These are phyloP conservation scores for Malurus splendens DNA, from an alignment of 2,797 vertebrate species.

Conservation along the genomic window DNA sequence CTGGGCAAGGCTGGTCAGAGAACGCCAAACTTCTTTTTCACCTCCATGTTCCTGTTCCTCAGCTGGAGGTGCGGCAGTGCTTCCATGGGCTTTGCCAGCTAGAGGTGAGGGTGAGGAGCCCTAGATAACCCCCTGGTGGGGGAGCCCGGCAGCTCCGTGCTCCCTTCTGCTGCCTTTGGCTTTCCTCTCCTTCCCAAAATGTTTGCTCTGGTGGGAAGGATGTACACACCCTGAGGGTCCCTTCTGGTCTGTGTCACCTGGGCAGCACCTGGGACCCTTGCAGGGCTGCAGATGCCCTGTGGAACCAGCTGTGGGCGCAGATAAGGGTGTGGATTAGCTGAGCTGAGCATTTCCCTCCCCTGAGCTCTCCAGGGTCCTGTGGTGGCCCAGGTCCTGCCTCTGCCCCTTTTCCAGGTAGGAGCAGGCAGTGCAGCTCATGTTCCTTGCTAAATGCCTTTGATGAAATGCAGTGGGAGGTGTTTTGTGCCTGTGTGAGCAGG, in stretches of 20 bases:
- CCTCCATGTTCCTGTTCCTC: background rate
- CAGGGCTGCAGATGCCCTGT: background rate
- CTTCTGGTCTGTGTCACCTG: background rate
- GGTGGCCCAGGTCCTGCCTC: background rate
- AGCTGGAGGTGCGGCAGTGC: background rate
- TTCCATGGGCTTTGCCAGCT: background rate
- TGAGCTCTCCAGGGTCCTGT: background rate
- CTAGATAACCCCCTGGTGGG: background rate
- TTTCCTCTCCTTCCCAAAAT: background rate
- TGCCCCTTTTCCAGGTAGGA: background rate
- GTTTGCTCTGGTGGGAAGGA: background rate
- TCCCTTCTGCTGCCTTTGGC: background rate
- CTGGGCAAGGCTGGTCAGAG: background rate
- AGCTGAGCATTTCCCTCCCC: background rate
- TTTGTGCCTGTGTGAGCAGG: background rate
- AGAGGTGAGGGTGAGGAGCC: background rate
- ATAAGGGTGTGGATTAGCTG: rapidly evolving
- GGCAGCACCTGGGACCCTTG: background rate
- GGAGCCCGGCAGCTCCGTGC: background rate
- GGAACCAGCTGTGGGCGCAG: background rate
- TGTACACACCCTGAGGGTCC: background rate
- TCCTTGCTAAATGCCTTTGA: rapidly evolving
- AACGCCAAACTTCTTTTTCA: background rate
- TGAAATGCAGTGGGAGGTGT: rapidly evolving
- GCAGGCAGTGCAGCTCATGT: background rate